Percentiles rank a stretch among this genome's conserved stretches.
Conservation (phyloP, 2,113 vertebrate genomes). For the Clarias magur region DNA sequence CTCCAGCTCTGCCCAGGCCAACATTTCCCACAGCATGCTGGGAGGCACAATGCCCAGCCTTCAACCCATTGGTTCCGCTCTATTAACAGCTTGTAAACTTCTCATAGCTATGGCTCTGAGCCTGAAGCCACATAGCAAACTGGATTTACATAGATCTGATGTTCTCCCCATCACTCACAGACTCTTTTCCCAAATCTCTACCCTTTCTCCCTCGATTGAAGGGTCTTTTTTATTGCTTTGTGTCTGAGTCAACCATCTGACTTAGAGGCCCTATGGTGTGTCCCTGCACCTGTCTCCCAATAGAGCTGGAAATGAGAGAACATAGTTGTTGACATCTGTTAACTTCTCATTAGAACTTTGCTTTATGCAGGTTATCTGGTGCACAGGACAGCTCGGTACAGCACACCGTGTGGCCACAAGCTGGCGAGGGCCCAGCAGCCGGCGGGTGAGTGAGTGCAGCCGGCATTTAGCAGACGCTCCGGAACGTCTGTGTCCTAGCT, state of each 20-base stretch:
- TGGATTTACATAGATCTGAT: slow-evolving; percentile 26
- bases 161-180: slow-evolving; percentile 27
- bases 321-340: slow-evolving; percentile 76
- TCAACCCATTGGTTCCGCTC: slow-evolving; percentile 91
- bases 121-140: slow-evolving; percentile 56
- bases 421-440: slow-evolving; percentile 52
- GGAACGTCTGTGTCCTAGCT: slow-evolving; percentile 43
- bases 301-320: slow-evolving; percentile 57
- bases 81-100: slow-evolving; percentile 99
- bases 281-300: slow-evolving; percentile 71
- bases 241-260: slow-evolving; percentile 45
- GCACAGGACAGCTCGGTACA: slow-evolving; percentile 46
- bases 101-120: slow-evolving; percentile 82
- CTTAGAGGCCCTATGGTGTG: slow-evolving; percentile 61
- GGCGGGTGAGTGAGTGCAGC: slow-evolving; percentile 45
- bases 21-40: slow-evolving; percentile 83
- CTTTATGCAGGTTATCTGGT: slow-evolving; percentile 58
- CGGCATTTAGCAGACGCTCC: slow-evolving; percentile 55
- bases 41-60: slow-evolving; percentile 72
- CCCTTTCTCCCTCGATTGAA: slow-evolving; percentile 49
- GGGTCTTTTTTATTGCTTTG: slow-evolving; percentile 20
- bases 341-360: slow-evolving; percentile 74
- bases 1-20: slow-evolving; percentile 85
- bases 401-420: slow-evolving; percentile 52
- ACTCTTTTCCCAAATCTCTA: slow-evolving; percentile 15